Conservation (phyloP, 2,888 invertebrate genomes). For the Diogma glabrata region DNA sequence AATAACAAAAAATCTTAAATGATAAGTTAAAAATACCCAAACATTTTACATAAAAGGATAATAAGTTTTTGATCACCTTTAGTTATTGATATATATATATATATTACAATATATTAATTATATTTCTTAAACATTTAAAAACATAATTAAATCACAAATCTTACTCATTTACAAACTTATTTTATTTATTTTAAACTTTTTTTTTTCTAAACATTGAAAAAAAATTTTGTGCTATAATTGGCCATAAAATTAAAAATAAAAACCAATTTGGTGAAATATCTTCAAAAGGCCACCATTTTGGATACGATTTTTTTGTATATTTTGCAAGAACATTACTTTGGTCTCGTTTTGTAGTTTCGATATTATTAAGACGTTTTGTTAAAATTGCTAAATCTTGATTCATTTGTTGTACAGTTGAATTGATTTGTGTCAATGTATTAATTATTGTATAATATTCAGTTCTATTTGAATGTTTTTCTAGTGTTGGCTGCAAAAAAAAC, state of each 20-base stretch:
- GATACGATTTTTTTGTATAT: conserved; percentile 28
- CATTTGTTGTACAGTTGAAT: conserved; percentile 30
- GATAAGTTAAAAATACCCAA: no score
- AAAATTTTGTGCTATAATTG: conserved; percentile 28
- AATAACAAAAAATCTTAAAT: no score
- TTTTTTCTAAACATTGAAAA: no score
- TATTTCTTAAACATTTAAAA: no score
- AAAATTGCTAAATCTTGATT: conserved; percentile 29
- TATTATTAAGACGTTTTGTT: conserved; percentile 27
- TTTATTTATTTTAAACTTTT: no score
- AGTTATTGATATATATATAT: no score
- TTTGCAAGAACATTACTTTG: background rate
- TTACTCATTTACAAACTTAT: no score
- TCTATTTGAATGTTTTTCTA: no score
- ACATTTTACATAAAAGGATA: no score
- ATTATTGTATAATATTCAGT: background rate
- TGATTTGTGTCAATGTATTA: conserved; percentile 27
- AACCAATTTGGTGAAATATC: conserved; percentile 41
- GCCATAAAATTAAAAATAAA: conserved; percentile 32
- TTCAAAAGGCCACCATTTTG: conserved; percentile 49
- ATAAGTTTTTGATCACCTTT: no score
- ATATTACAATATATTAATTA: no score
- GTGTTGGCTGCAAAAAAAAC: background rate
- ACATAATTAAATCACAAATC: no score
- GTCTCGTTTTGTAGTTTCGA: conserved; percentile 24